Evolutionary conservation across 2,888 invertebrate species (phyloP), one percentile per base, ranked within the genome.

Genomic region (Emmelina monodactyla): DNA sequence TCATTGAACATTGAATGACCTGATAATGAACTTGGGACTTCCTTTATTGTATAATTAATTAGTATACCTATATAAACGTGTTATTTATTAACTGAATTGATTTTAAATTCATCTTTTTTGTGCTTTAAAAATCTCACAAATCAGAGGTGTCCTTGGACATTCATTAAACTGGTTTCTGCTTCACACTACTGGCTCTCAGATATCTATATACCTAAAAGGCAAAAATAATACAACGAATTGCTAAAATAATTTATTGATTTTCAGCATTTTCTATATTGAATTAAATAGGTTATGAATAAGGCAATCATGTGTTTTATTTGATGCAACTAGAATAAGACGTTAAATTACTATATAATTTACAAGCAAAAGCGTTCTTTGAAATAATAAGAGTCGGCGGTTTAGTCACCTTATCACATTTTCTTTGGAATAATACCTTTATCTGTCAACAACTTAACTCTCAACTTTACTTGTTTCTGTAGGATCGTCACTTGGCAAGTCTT

Each of bases 191-290:
- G 9, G n/a, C 11, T 15, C 22, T 22, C 10, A n/a, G n/a, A n/a
- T n/a, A n/a, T n/a, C n/a, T n/a, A 14, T 35, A 16, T 14, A 35
- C 16, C 22, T 29, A 11, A 28, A 31, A 39, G 45, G 5, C 5
- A 6, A 19, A 45, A 49, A 58, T 62, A n/a, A 56, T 31, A 49
- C 44, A 40, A 37, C 14, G 44, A 54, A 55, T 55, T 71, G 68
- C 71, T 75, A 75, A 76, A 78, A 75, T 76, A 75, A 52, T 76
- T 76, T 78, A 76, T 76, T 76, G 55, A 60, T 53, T 67, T 68
- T 64, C 62, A 70, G 75, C 72, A 64, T 65, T 64, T 68, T 67
- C 55, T 57, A 52, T 63, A 62, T 66, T 67, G 64, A 67, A 58
- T 64, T 70, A 71, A 58, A 65, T 71, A 71, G 71, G 73, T 68